These are phyloP conservation scores for Antheraea pernyi DNA, from an alignment of 1,140 invertebrate species.

Conservation along the genomic window DNA sequence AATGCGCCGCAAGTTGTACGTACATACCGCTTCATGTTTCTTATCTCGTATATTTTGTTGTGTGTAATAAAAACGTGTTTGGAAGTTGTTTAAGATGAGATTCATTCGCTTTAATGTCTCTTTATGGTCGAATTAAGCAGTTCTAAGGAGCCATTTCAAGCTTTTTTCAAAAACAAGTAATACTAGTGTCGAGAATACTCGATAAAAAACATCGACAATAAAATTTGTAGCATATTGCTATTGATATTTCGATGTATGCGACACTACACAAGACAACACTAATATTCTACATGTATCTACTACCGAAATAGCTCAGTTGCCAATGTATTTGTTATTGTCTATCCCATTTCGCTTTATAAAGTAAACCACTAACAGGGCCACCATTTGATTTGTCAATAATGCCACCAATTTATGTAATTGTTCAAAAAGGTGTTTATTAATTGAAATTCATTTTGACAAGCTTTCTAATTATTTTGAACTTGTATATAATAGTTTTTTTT, in stretches of 20 bases:
- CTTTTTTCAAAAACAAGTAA: not conserved
- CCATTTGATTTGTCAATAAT: too few species aligned
- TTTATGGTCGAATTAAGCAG: not conserved
- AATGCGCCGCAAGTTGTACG: constrained; percentile 17
- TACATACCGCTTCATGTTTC: constrained; percentile 4
- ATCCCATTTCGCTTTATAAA: too few species aligned
- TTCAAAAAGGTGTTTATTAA: too few species aligned
- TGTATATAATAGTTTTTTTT: too few species aligned
- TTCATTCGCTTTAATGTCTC: not conserved
- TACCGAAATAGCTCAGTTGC: too few species aligned
- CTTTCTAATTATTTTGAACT: too few species aligned
- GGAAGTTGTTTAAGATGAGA: not conserved
- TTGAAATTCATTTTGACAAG: too few species aligned
- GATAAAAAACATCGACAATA: not conserved
- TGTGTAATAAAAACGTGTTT: not conserved
- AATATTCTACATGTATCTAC: too few species aligned
- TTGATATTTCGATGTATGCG: not conserved
- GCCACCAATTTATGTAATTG: too few species aligned
- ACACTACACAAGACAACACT: too few species aligned
- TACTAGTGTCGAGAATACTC: not conserved
- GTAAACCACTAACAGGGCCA: too few species aligned
- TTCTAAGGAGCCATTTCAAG: not conserved
- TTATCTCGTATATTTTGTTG: constrained; percentile 23
- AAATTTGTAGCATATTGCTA: not conserved
- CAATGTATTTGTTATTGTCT: too few species aligned